A percentile compares a stretch with the other conserved stretches of the same genome.
Conservation (phyloP, 2,797 vertebrate genomes). For the Stomatorhinus walkeri region DNA sequence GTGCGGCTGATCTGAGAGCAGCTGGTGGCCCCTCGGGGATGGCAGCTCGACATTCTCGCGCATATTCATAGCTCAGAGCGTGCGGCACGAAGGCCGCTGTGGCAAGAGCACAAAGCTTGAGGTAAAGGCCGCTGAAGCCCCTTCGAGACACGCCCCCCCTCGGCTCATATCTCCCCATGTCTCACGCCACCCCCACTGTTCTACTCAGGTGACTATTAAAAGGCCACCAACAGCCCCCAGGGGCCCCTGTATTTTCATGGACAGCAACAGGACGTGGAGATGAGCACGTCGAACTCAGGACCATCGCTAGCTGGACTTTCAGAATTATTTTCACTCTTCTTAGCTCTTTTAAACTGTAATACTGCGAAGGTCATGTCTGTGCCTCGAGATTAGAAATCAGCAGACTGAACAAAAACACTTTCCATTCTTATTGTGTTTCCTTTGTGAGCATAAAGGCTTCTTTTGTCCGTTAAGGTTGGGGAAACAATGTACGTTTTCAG, state of each 20-base stretch:
- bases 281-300: neutral
- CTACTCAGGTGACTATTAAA: neutral
- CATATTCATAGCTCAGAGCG: neutral
- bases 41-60: neutral
- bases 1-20: neutral
- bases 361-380: constrained; percentile 30
- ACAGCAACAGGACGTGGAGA: neutral
- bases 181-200: neutral
- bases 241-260: neutral
- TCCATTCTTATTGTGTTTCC: neutral
- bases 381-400: constrained; percentile 15
- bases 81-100: neutral
- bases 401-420: neutral
- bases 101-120: neutral
- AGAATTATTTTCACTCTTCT: neutral
- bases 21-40: neutral
- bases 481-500: neutral
- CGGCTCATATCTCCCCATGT: neutral
- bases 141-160: neutral
- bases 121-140: neutral
- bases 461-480: neutral
- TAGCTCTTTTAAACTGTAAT: constrained; percentile 15
- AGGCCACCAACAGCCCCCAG: neutral
- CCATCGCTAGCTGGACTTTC: neutral
- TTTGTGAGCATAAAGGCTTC: neutral